Evolutionary conservation across 2,888 invertebrate genomes (phyloP), one percentile per base, ranked within the genome.

Genomic region (Drosophila tripunctata): DNA sequence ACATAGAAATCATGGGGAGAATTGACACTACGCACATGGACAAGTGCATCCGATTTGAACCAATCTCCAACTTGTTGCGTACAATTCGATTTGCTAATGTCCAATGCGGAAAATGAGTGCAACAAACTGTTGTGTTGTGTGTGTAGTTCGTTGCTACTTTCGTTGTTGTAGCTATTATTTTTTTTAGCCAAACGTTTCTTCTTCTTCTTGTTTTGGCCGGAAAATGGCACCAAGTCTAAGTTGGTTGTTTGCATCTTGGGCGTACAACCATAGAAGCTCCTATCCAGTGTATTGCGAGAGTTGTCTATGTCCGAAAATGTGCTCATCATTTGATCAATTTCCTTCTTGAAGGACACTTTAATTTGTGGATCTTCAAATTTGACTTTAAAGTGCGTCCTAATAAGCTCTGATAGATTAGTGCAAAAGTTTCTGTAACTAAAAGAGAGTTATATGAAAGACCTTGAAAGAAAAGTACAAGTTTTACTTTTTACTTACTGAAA

Each of bases 1-100:
- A 95, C 93, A 81, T 92, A 94, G 87, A 95, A 95, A 60, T 93
- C 90, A 50, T 92, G 92, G 0, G 95, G 95, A 52, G 93, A 92
- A 35, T 92, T 90, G n/a, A 95, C 92, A 78, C 94, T 92, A 0
- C 93, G 92, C 27, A 95, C 92, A 1, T 50, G 73, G 0, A 83
- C 89, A 36, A 75, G 5, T 1, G 54, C 38, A 38, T 62, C 35
- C 8, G 71, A 19, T 15, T 67, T 65, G 4, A 84, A 64, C 82
- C 80, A 81, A 4, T 60, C 35, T 14, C 5, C 61, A 5, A 43
- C 17, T 0, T 19, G 36, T 8, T 10, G 35, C 4, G 3, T 1
- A 4, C 2, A 3, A 4, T 31, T 50, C 5, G 17, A 3, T 1
- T 31, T 44, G 17, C 19, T 50, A 1, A 78, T 64, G n/a, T 73